These are phyloP conservation scores for Acanthopagrus latus DNA, from an alignment of 2,797 vertebrate genomes.

Conservation along the genomic window DNA sequence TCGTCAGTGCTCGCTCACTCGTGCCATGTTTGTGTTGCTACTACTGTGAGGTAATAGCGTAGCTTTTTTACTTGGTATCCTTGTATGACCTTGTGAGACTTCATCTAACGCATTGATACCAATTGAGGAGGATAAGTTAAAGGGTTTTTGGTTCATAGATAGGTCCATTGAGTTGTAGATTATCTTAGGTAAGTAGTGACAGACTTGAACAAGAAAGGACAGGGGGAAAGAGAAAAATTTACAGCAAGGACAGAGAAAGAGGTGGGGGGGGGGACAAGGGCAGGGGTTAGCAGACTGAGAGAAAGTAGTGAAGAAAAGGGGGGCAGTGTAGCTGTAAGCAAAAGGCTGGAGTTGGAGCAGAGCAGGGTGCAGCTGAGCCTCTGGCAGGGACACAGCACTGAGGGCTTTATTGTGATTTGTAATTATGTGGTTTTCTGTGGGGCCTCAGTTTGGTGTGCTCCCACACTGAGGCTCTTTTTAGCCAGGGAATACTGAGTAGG, in stretches of 20 bases:
- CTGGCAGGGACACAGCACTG: constrained; percentile 76
- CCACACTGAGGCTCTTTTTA: constrained; percentile 84
- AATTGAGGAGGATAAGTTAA: neutral
- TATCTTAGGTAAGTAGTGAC: neutral
- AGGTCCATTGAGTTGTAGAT: neutral
- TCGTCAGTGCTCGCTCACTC: neutral
- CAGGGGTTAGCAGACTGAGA: constrained; percentile 46
- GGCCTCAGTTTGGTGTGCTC: constrained; percentile 82
- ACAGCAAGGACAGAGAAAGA: constrained; percentile 26
- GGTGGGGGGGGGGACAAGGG: constrained; percentile 24
- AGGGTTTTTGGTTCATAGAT: neutral
- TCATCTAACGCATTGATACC: neutral
- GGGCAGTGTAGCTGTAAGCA: constrained; percentile 34
- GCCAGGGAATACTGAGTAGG: constrained; percentile 75
- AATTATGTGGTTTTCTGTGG: constrained; percentile 86
- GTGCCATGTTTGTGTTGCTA: neutral
- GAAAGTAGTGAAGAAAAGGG: constrained; percentile 40
- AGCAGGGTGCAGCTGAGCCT: constrained; percentile 81
- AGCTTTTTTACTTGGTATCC: neutral
- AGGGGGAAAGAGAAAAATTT: constrained; percentile 14
- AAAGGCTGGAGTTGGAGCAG: constrained; percentile 69
- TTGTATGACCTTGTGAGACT: neutral
- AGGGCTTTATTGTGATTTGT: constrained; percentile 88
- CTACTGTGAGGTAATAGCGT: neutral
- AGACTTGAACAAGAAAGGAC: neutral